These are phyloP conservation scores for Callithrix jacchus DNA, from an alignment of 2,113 vertebrate genomes.

Conservation along the genomic window DNA sequence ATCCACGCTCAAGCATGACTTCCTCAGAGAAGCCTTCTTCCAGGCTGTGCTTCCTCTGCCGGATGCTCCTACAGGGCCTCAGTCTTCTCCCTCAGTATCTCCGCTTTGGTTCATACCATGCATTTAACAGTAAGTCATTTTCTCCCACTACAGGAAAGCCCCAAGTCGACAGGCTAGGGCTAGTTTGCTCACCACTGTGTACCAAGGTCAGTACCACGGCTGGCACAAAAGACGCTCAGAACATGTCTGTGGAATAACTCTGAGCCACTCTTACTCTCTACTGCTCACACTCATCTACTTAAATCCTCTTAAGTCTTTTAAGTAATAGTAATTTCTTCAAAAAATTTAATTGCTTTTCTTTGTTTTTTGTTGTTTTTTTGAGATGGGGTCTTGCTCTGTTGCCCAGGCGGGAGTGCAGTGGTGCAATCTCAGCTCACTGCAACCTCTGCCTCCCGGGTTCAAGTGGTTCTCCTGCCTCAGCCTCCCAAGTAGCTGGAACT, in stretches of 20 bases:
- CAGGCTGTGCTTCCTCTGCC: not conserved
- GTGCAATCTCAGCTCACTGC: no score
- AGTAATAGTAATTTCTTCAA: not conserved
- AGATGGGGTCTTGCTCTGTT: no score
- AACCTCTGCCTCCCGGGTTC: no score
- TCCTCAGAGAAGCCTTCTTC: not conserved
- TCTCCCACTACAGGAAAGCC: not conserved
- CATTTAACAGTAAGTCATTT: not conserved
- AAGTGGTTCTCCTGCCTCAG: no score
- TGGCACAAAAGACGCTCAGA: not conserved
- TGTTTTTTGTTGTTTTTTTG: no score
- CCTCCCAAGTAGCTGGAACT: no score
- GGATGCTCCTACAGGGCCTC: not conserved
- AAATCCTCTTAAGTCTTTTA: conserved; percentile 6
- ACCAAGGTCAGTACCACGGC: not conserved
- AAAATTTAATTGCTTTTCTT: not conserved
- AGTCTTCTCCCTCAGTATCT: not conserved
- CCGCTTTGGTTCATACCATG: not conserved
- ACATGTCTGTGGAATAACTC: not conserved
- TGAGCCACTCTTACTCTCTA: not conserved
- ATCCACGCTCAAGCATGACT: not conserved
- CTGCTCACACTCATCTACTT: not conserved
- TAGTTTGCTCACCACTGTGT: not conserved
- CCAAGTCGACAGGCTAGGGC: not conserved
- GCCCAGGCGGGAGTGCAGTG: no score